phyloP scores from a whole-genome alignment of 2,113 vertebrate species.

The Pao palembangensis region DNA sequence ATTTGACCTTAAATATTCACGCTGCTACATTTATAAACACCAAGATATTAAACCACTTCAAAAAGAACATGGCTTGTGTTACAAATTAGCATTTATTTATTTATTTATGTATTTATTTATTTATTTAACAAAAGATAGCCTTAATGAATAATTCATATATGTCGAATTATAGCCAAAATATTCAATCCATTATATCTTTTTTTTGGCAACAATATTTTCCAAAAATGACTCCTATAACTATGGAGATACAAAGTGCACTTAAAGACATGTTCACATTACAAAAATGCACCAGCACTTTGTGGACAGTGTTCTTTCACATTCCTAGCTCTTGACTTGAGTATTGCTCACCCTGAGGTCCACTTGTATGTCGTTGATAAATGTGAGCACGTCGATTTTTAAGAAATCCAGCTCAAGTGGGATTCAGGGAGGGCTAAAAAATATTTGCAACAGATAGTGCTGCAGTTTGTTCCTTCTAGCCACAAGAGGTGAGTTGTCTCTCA shows the following conservation, averaged over 20 bases:
- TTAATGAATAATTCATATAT: too few species aligned
- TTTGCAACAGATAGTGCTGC: conserved; percentile 3
- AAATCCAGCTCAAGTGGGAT: conserved; percentile 25
- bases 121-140: too few species aligned
- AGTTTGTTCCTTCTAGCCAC: conserved; percentile 13
- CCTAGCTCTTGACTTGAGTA: conserved; percentile 54
- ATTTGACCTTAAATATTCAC: too few species aligned
- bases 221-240: background rate
- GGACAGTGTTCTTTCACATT: conserved; percentile 41
- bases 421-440: conserved; percentile 5
- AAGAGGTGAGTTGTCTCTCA: background rate
- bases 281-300: conserved; percentile 29
- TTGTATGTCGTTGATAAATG: conserved; percentile 56
- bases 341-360: conserved; percentile 50
- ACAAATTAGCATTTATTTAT: too few species aligned
- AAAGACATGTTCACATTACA: conserved; percentile 13
- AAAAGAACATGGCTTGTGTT: too few species aligned
- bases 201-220: too few species aligned
- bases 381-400: conserved; percentile 40
- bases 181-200: too few species aligned
- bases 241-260: background rate
- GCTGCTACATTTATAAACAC: too few species aligned
- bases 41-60: too few species aligned
- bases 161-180: too few species aligned
- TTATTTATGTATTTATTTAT: too few species aligned